Percentiles rank a stretch among this genome's conserved stretches.
phyloP scores from a whole-genome alignment of 2,113 vertebrate species.

The Phylloscopus whistleri region DNA sequence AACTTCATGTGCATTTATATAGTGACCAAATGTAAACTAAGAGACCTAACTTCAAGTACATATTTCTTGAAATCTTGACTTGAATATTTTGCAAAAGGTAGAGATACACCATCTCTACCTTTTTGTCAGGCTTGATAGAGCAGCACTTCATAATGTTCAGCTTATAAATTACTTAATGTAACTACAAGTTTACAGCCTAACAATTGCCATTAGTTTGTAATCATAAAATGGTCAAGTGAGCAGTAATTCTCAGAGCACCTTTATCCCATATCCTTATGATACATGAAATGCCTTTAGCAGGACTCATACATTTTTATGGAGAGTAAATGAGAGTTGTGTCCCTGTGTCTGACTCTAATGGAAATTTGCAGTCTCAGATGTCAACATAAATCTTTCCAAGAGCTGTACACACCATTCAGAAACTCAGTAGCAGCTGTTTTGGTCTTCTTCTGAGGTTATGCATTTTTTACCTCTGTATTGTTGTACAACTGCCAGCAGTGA shows the following conservation, averaged over 20 bases:
- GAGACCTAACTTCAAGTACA: neutral
- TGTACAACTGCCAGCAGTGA: neutral
- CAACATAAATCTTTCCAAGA: slow-evolving; percentile 26
- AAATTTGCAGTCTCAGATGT: neutral
- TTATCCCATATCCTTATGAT: neutral
- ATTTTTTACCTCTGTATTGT: neutral
- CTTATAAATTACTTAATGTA: neutral
- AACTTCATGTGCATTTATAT: accelerated
- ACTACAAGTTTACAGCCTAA: slow-evolving; percentile 7
- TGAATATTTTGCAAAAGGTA: neutral
- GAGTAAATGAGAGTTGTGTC: slow-evolving; percentile 29
- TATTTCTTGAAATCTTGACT: neutral
- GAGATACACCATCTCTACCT: neutral
- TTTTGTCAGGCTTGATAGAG: neutral
- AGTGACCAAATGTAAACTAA: neutral
- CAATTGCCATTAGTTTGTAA: slow-evolving; percentile 7
- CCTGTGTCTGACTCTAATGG: neutral
- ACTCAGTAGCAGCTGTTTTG: neutral
- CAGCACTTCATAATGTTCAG: neutral
- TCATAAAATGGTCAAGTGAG: slow-evolving; percentile 54
- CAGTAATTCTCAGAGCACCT: neutral
- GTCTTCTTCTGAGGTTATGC: neutral
- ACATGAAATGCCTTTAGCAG: slow-evolving; percentile 19
- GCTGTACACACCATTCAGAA: neutral
- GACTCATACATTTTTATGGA: slow-evolving; percentile 44